Evolutionary conservation across 2,113 vertebrate genomes (phyloP).

Genomic region (Erythrolamprus reginae): DNA sequence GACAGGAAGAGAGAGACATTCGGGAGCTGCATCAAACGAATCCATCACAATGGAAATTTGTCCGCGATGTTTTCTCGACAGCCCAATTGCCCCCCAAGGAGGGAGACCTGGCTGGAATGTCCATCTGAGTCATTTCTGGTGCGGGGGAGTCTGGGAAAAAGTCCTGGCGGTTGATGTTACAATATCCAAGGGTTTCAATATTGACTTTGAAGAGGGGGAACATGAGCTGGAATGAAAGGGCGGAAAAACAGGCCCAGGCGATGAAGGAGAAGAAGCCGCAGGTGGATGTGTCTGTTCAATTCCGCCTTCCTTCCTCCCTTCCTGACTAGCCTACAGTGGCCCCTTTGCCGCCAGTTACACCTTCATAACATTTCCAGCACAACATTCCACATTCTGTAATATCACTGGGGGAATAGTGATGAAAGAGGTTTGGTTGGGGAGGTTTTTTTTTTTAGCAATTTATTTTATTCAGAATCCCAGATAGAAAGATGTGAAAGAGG

Average conservation of each 20-base stretch:
- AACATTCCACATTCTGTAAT: background rate
- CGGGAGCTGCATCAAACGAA: background rate
- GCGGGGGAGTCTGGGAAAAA: background rate
- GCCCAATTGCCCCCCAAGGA: background rate
- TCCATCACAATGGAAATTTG: background rate
- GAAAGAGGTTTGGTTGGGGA: background rate
- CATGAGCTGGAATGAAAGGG: background rate
- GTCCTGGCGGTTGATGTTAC: background rate
- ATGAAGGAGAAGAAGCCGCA: background rate
- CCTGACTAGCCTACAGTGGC: background rate
- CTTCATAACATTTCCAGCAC: background rate
- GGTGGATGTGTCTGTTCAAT: background rate
- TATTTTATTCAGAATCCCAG: background rate
- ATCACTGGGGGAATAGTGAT: background rate
- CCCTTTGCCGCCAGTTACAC: background rate
- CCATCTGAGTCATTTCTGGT: background rate
- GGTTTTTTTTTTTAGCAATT: background rate
- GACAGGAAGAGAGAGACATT: background rate
- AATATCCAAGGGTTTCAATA: too few relatives aligned
- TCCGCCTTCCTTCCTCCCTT: background rate
- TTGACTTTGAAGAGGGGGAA: background rate
- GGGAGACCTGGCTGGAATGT: background rate
- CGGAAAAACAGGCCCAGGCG: background rate
- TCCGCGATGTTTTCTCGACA: background rate
- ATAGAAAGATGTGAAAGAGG: background rate